phyloP scores from a whole-genome alignment of 2,797 vertebrate species.

The Cirrhinus mrigala region DNA sequence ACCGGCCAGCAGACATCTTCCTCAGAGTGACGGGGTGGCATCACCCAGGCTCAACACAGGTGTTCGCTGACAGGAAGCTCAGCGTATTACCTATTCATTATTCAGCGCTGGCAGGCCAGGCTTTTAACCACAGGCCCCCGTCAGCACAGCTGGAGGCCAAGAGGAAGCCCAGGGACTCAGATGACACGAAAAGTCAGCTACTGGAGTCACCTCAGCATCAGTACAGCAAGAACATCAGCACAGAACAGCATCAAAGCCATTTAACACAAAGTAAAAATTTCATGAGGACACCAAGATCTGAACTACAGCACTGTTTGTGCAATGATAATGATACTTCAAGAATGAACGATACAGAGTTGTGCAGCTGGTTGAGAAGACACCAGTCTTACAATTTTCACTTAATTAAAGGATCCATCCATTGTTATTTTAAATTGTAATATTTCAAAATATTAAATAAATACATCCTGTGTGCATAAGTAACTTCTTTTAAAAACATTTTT shows the following conservation, averaged over 20 bases:
- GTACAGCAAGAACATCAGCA: background rate
- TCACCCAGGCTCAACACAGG: slow-evolving; percentile 45
- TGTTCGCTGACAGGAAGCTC: slow-evolving; percentile 50
- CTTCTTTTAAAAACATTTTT: background rate
- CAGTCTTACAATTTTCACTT: background rate
- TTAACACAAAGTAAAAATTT: background rate
- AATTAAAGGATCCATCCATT: background rate
- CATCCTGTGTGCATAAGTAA: background rate
- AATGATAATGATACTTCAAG: background rate
- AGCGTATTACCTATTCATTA: slow-evolving; percentile 53
- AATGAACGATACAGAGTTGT: background rate
- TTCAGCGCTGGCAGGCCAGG: slow-evolving; percentile 35
- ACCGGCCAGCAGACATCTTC: slow-evolving; percentile 44
- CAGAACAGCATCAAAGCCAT: background rate
- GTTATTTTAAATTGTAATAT: background rate
- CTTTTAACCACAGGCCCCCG: slow-evolving; percentile 25
- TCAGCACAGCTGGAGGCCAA: slow-evolving; percentile 49
- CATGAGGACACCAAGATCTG: background rate
- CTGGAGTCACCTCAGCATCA: slow-evolving; percentile 15
- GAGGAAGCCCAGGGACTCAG: slow-evolving; percentile 28
- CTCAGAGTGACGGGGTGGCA: slow-evolving; percentile 52
- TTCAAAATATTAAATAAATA: background rate
- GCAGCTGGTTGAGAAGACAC: background rate
- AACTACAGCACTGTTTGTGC: background rate
- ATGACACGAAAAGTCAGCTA: slow-evolving; percentile 21